A percentile compares a stretch with the other conserved stretches of the same genome.
These are phyloP conservation scores for Progne subis DNA, from an alignment of 2,113 vertebrate species.

Conservation along the genomic window DNA sequence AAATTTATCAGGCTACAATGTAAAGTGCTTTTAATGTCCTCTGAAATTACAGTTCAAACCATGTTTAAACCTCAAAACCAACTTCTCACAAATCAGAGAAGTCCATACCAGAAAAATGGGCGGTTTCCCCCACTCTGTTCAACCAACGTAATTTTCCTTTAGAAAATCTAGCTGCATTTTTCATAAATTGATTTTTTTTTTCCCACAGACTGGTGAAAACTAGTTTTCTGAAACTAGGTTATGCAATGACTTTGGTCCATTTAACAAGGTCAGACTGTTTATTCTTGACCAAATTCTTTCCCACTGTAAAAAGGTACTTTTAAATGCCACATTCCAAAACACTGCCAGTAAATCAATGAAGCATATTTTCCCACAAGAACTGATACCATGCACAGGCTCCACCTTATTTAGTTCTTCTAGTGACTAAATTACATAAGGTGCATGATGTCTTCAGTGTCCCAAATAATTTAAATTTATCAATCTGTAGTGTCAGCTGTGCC, in stretches of 20 bases:
- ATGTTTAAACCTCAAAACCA: neutral
- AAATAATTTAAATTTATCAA: slow-evolving; percentile 20
- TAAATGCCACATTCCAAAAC: slow-evolving; percentile 86
- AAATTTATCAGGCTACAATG: neutral
- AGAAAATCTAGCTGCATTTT: slow-evolving; percentile 25
- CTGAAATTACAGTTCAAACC: neutral
- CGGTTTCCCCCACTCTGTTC: neutral
- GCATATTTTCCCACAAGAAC: slow-evolving; percentile 87
- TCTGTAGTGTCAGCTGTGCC: neutral
- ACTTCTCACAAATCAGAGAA: neutral
- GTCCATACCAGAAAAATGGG: neutral
- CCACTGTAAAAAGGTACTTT: slow-evolving; percentile 87
- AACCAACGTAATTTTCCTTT: neutral
- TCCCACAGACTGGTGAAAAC: slow-evolving; percentile 65
- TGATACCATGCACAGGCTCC: slow-evolving; percentile 70
- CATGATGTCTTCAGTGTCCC: slow-evolving; percentile 23
- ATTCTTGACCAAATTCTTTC: slow-evolving; percentile 86
- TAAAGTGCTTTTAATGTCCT: neutral
- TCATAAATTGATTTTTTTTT: slow-evolving; percentile 1
- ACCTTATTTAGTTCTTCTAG: slow-evolving; percentile 67
- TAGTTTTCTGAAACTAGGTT: slow-evolving; percentile 74
- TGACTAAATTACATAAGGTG: slow-evolving; percentile 58
- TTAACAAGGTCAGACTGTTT: slow-evolving; percentile 85
- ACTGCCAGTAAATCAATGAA: slow-evolving; percentile 84
- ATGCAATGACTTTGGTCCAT: slow-evolving; percentile 77